Evolutionary conservation across 1,140 invertebrate genomes (phyloP), one percentile per base, ranked within the genome.

Genomic region (Lepidurus couesii): DNA sequence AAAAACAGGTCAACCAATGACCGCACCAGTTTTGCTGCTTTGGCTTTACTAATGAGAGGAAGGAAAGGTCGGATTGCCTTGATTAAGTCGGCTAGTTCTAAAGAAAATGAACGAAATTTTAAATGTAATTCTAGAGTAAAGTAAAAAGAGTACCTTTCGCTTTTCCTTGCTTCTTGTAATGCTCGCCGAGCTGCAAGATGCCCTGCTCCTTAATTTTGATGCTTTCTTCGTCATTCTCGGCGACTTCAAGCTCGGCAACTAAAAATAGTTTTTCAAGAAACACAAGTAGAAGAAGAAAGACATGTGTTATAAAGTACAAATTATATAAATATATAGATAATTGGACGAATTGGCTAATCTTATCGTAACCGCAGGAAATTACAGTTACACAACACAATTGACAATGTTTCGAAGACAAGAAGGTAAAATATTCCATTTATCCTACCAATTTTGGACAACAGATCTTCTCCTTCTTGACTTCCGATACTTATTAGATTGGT

Each of bases 1-100:
- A 99, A 87, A 86, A 99, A 99, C 86, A 97, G 92, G 86, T 99
- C 98, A 8, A 99, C 97, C 75, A 99, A 87, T 11, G 95, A 93
- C 80, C 97, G 90, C 0, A 99, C 97, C 79, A 99, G 87, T 87
- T 99, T 99, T 0, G 97, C 97, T 79, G 98, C 98, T 87, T 99
- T 99, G 34, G 98, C 98, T 88, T 99, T 99, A 83, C 96, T 98
- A 81, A 99, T 96, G 81, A 91, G 91, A 5, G 84, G 84, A 10
- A 99, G 88, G 85, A 99, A 99, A 7, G 97, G 96, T 82, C 97
- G 90, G 16, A 95, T 96, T 77, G 92, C 91, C 87, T 95, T 95
- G 81, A 99, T 98, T 73, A 99, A 88, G 79, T 95, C 92, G 2
- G 95, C 95, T 81, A 99, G 87, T 85, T 97, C 95, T 87, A 81